Conservation (phyloP, 2,888 invertebrate genomes). For the Sarcophaga carnaria region DNA sequence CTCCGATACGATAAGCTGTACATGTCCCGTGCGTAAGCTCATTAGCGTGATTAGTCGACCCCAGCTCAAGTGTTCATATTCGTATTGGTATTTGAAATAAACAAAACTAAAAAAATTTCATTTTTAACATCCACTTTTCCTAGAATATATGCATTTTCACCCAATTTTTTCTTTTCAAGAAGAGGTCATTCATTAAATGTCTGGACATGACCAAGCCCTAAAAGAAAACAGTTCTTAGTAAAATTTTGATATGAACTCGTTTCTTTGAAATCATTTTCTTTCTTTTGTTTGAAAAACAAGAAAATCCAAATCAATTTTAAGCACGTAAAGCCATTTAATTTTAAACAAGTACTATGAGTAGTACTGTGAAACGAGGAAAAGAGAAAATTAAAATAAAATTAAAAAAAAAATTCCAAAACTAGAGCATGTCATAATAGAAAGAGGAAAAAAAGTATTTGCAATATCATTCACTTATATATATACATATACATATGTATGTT, state of each 20-base stretch:
- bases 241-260: constrained; percentile 8
- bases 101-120: too few relatives aligned
- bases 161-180: not conserved
- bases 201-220: not conserved
- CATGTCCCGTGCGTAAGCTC: too few relatives aligned
- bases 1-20: too few relatives aligned
- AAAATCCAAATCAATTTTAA: constrained; percentile 44
- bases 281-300: not conserved
- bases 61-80: too few relatives aligned
- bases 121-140: too few relatives aligned
- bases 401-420: constrained; percentile 21
- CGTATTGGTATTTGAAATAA: too few relatives aligned
- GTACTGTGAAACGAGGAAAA: not conserved
- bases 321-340: constrained; percentile 43
- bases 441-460: constrained; percentile 11
- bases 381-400: not conserved
- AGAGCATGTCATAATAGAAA: constrained; percentile 42
- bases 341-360: not conserved
- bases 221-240: not conserved
- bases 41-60: too few relatives aligned
- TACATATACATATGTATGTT: not conserved
- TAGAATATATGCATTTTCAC: not conserved
- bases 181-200: not conserved
- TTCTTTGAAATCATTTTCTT: not conserved
- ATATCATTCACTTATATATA: constrained; percentile 16